Base-by-base conservation (phyloP, 1,140 invertebrate species). In the Drosophila murphyi region DNA sequence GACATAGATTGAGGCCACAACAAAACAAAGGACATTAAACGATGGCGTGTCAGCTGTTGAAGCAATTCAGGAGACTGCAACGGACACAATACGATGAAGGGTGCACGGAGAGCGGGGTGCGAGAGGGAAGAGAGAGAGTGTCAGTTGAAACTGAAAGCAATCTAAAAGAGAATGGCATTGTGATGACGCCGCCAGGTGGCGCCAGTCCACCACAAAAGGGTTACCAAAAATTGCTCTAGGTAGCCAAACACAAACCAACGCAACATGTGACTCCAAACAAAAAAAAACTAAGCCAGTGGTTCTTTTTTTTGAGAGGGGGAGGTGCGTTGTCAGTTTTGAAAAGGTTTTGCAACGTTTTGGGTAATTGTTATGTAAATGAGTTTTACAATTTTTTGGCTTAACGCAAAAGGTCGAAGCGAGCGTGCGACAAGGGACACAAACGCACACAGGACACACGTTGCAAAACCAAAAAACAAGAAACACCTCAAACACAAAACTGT, bases 331-430 rank as follows among this genome's bases (percentile, higher is more conserved):
- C 55, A 69, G 50, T 70, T 37, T 47, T 32, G 51, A 61, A 76
- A 76, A 72, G 69, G 69, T 76, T 72, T 20, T 52, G 48, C 62
- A 61, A 39, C 70, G 63, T 68, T 62, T 20, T 37, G 64, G 63
- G 86, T 89, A 89, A 89, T 89, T 89, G 85, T 89, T 89, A 89
- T 89, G 85, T 89, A 89, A 89, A 89, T 89, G 86, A 89, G 85
- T 89, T 85, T 83, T 85, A 78, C 68, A 85, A 79, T 90, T 85
- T 88, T 78, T 81, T 8, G 39, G 80, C 78, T 81, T 73, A 72
- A 73, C 82, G 20, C 54, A 80, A 87, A 89, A 90, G 81, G 85
- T 85, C 86, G 10, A n/a, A 43, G n/a, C 35, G 7, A 77, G 43
- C 43, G 55, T 32, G 39, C 71, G 64, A 41, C 50, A 60, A 60